These are phyloP conservation scores for Rhabdophis nuchalis DNA, from an alignment of 2,797 vertebrate species.

Conservation along the genomic window DNA sequence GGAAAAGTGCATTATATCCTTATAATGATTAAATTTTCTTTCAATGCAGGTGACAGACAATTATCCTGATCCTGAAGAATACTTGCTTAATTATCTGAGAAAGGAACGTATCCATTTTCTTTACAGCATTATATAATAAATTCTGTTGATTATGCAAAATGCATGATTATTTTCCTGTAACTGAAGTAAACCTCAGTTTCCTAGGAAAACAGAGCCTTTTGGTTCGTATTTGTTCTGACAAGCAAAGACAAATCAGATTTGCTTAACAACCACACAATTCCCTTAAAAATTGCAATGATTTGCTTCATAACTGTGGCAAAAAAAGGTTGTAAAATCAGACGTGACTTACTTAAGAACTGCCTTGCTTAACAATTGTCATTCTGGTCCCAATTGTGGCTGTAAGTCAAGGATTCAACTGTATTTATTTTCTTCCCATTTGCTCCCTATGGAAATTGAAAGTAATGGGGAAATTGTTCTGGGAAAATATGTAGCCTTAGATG, in stretches of 20 bases:
- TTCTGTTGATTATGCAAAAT: background rate
- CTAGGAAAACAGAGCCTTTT: background rate
- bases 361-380: background rate
- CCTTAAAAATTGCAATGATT: background rate
- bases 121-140: slow-evolving; percentile 4
- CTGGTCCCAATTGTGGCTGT: background rate
- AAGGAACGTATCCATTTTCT: slow-evolving; percentile 69
- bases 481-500: background rate
- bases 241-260: background rate
- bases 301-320: background rate
- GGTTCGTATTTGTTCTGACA: background rate
- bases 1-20: background rate
- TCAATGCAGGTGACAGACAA: slow-evolving; percentile 68
- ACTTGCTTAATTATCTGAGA: slow-evolving; percentile 74
- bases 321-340: background rate
- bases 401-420: background rate
- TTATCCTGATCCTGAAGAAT: slow-evolving; percentile 72
- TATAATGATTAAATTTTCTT: background rate
- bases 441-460: background rate
- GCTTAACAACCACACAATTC: background rate
- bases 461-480: background rate
- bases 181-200: background rate
- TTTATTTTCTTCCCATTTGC: background rate
- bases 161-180: background rate
- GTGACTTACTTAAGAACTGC: background rate